phyloP scores from a whole-genome alignment of 2,888 invertebrate species.

The Clitarchus hookeri region DNA sequence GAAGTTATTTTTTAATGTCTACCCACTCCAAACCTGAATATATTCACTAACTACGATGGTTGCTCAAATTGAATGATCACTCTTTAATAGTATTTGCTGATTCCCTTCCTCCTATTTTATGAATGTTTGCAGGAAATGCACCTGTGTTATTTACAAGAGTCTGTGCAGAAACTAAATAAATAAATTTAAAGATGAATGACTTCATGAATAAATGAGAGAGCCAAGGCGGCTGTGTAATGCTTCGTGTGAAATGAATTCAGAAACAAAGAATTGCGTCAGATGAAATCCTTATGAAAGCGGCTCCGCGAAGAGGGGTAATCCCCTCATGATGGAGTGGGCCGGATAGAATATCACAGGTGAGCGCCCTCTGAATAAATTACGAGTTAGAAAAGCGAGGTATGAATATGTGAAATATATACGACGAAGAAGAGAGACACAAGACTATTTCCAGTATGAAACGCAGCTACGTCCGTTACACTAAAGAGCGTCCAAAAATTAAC shows the following conservation, averaged over 20 bases:
- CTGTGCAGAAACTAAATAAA: background rate
- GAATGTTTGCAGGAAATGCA: too few relatives aligned
- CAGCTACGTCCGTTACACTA: too few relatives aligned
- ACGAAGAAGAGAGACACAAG: too few relatives aligned
- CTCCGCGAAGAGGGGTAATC: background rate
- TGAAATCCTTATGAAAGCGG: background rate
- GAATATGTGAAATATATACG: background rate
- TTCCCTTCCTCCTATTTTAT: too few relatives aligned
- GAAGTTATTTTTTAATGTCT: too few relatives aligned
- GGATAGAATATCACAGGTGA: background rate
- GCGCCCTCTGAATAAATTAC: background rate
- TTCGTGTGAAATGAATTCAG: background rate
- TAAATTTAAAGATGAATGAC: background rate
- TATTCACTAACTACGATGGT: too few relatives aligned
- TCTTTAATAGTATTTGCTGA: too few relatives aligned
- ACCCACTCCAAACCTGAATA: too few relatives aligned
- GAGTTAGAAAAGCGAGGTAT: background rate
- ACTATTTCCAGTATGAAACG: too few relatives aligned
- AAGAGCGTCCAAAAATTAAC: too few relatives aligned
- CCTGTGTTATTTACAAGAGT: too few relatives aligned
- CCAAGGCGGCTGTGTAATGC: background rate
- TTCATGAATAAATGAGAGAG: background rate
- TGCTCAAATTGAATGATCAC: too few relatives aligned
- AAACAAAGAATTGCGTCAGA: background rate
- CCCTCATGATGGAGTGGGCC: background rate